Evolutionary conservation across 1,140 invertebrate species (phyloP).

Genomic region (Propsilocerus akamusi): DNA sequence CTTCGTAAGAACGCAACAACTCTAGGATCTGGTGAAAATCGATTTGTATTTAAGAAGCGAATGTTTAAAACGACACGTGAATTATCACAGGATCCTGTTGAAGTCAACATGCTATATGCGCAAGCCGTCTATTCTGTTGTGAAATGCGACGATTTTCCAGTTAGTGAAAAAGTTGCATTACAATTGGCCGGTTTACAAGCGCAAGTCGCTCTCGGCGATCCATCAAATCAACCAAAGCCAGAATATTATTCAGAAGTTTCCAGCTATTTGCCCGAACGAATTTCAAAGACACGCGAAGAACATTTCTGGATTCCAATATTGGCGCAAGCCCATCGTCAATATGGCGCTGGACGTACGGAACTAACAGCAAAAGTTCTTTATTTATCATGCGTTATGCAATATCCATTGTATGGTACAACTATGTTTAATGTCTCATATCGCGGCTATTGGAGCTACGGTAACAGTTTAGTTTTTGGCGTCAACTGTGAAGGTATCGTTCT

Average conservation of each 20-base stretch:
- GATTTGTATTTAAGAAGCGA: constrained; percentile 82
- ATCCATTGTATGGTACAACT: constrained; percentile 85
- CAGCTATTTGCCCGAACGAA: constrained; percentile 59
- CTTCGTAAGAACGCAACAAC: constrained; percentile 33
- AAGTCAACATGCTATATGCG: constrained; percentile 86
- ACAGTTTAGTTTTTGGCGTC: constrained; percentile 47
- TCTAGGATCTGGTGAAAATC: constrained; percentile 68
- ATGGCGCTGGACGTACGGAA: constrained; percentile 77
- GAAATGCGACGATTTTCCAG: constrained; percentile 87
- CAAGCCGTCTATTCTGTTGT: constrained; percentile 90
- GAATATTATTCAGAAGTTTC: constrained; percentile 67
- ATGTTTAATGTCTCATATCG: constrained; percentile 83
- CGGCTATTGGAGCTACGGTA: constrained; percentile 78
- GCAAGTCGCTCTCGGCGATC: constrained; percentile 80
- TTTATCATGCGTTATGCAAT: constrained; percentile 92
- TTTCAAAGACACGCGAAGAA: constrained; percentile 48
- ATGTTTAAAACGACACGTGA: constrained; percentile 75
- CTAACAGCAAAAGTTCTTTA: constrained; percentile 86
- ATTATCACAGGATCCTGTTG: constrained; percentile 88
- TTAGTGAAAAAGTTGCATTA: constrained; percentile 84
- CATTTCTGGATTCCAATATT: constrained; percentile 75
- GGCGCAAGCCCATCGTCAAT: constrained; percentile 72
- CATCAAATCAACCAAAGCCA: constrained; percentile 31
- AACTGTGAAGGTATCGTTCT: constrained; percentile 78
- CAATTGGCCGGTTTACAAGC: constrained; percentile 86